These are phyloP conservation scores for Fregata magnificens DNA, from an alignment of 2,113 vertebrate genomes.

Conservation along the genomic window DNA sequence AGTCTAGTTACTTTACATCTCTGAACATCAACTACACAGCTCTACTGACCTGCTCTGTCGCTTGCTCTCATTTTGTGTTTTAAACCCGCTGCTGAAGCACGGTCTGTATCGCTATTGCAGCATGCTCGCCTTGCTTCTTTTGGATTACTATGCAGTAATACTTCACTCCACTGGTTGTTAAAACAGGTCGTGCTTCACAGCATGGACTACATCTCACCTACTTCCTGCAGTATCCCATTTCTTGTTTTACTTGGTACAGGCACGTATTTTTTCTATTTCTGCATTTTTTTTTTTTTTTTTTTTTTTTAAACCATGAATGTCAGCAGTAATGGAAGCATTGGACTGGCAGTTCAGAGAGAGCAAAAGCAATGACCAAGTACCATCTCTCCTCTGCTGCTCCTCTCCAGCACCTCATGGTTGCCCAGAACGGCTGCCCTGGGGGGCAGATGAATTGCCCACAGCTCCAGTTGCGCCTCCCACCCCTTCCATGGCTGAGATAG, in stretches of 20 bases:
- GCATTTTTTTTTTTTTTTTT: neutral
- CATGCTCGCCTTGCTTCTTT: neutral
- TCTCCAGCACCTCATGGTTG: neutral
- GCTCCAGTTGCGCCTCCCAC: neutral
- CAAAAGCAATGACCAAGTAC: neutral
- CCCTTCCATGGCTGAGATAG: accelerated
- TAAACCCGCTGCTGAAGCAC: neutral
- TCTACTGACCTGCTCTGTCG: accelerated
- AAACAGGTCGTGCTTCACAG: neutral
- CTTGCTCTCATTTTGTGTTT: neutral
- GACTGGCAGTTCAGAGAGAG: neutral
- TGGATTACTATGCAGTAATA: neutral
- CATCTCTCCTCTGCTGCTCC: neutral
- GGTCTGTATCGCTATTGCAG: neutral
- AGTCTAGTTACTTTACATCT: neutral
- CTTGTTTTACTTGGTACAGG: neutral
- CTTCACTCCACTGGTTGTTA: neutral
- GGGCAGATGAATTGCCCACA: neutral
- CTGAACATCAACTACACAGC: neutral
- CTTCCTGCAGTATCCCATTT: neutral
- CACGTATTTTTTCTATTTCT: neutral
- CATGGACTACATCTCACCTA: neutral
- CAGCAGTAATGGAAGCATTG: neutral
- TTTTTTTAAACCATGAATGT: neutral
- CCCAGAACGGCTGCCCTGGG: neutral